Base-by-base conservation (phyloP, 2,797 vertebrate genomes). In the Toxotes lorentzi region DNA sequence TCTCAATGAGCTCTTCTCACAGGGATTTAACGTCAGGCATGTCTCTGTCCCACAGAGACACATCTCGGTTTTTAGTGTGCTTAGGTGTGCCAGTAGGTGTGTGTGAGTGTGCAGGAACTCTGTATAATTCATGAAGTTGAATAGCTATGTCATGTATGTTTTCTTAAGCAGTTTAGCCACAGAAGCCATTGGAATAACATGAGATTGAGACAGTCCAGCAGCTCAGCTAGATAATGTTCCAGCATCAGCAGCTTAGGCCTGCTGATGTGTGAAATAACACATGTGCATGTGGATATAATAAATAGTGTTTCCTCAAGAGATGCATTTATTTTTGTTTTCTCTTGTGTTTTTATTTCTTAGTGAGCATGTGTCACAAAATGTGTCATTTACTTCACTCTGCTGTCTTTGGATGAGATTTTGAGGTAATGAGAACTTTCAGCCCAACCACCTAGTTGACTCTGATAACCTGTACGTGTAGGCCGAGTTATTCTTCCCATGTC, bases 231-330 rank as follows among this genome's bases (percentile, higher is more conserved):
- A 65, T 83, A 48, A 78, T 88, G 75, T 70, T 80, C 74, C 65
- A 45, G 50, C 50, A 30, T 90, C 82, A 81, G 90, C 81, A 89
- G 58, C 47, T 82, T 58, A 54, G 47, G 58, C 78, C 81, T 76
- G 75, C 82, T 88, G 85, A 88, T 82, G 79, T 89, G 85, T 82
- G 88, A 92, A 90, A 86, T 85, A 88, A 91, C n/a, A 91, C 79
- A 87, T 84, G 74, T 63, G 40, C 45, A 2, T 83, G 73, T 45
- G 27, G 41, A 72, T 59, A 53, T 76, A 78, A 76, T 72, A 78
- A 73, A 70, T 35, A 23, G 40, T 8, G 17, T 54, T 62, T 66
- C 27, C 45, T 81, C 50, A 8, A 58, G 30, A 62, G 65, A 72
- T 65, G 10, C 21, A 47, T 73, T 80, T 12, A 57, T 69, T 70